Percentiles rank a stretch among this genome's conserved stretches.
Conservation (phyloP, 2,113 vertebrate species). For the Pelodiscus sinensis region DNA sequence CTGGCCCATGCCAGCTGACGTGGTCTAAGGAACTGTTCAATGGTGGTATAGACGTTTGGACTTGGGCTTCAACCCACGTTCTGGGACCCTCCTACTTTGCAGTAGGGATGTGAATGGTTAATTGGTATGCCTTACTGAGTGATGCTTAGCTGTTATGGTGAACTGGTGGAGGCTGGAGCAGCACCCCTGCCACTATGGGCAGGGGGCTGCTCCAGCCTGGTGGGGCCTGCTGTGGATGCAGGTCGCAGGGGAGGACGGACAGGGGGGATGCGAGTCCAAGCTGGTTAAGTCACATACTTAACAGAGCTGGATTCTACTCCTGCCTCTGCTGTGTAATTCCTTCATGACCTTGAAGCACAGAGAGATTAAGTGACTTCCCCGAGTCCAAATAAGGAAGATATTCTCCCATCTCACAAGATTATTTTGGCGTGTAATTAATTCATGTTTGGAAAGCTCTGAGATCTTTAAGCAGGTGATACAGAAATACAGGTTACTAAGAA, state of each 20-base stretch:
- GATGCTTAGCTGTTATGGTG: no score
- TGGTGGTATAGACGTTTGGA: not conserved
- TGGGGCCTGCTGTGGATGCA: no score
- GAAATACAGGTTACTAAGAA: not conserved
- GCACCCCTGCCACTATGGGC: no score
- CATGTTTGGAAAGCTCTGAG: not conserved
- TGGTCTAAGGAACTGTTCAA: not conserved
- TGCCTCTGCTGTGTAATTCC: not conserved
- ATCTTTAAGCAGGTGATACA: not conserved
- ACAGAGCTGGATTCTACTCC: not conserved
- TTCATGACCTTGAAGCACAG: not conserved
- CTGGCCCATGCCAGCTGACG: not conserved
- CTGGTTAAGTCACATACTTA: not conserved
- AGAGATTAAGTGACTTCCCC: not conserved
- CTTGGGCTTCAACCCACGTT: not conserved
- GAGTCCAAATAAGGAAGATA: not conserved
- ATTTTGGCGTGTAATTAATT: not conserved
- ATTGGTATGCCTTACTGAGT: no score
- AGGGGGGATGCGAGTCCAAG: not conserved
- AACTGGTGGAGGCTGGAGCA: no score
- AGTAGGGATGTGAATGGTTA: no score
- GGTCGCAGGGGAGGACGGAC: no score
- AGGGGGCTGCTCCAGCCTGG: no score
- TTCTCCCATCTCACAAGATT: no score
- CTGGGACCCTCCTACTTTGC: not conserved